Conservation (phyloP, 1,140 invertebrate genomes). For the Pemphigus obesinymphae region DNA sequence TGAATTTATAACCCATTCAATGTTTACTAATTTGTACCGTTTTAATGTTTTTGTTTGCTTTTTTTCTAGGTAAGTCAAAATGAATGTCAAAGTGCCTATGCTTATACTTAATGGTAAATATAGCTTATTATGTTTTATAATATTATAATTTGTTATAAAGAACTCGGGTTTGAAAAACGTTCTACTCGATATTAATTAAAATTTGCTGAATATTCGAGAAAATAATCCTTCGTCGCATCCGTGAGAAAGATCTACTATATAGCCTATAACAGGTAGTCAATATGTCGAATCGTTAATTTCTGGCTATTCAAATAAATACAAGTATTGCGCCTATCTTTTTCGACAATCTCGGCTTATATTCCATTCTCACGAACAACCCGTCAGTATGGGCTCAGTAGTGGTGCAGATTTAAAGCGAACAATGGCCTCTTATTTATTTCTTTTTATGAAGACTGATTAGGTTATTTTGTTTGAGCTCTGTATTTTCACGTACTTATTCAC, state of each 20-base stretch:
- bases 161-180: too few relatives aligned
- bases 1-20: too few relatives aligned
- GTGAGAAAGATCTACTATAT: not conserved
- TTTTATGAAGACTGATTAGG: constrained; percentile 40
- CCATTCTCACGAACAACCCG: not conserved
- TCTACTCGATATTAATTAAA: not conserved
- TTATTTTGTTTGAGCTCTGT: constrained; percentile 25
- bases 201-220: not conserved
- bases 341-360: constrained; percentile 6
- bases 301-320: constrained; percentile 17
- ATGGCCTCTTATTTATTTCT: constrained; percentile 26
- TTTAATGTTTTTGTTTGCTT: too few relatives aligned
- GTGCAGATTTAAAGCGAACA: constrained; percentile 26
- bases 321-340: constrained; percentile 1
- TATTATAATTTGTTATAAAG: too few relatives aligned
- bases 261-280: constrained; percentile 5
- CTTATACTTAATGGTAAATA: too few relatives aligned
- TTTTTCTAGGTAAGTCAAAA: not conserved
- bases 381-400: not conserved
- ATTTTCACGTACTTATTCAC: constrained; percentile 5
- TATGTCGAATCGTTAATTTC: not conserved
- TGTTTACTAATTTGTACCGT: too few relatives aligned
- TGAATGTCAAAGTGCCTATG: not conserved
- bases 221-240: not conserved
- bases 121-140: too few relatives aligned